A percentile compares a stretch with the other conserved stretches of the same genome.
Evolutionary conservation across 2,888 invertebrate genomes (phyloP).

Genomic region (Cerastis rubricosa): DNA sequence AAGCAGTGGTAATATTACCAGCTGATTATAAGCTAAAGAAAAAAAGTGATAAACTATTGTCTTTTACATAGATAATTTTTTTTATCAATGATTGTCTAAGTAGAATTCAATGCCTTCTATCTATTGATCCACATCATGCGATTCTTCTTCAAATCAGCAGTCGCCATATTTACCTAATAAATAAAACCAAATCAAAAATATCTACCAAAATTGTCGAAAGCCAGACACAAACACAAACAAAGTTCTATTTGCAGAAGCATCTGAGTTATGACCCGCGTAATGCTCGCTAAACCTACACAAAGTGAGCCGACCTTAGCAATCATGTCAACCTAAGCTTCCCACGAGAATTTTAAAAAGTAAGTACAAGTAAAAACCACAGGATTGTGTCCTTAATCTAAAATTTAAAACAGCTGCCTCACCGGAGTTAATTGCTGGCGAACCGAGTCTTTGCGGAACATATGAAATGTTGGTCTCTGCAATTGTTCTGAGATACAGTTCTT

Average conservation of each 20-base stretch:
- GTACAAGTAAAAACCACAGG: conserved; percentile 71
- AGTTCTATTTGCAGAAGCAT: conserved; percentile 42
- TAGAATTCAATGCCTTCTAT: neutral
- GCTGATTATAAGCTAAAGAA: neutral
- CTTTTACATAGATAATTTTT: neutral
- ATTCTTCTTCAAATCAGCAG: neutral
- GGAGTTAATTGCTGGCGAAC: conserved; percentile 73
- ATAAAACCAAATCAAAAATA: conserved; percentile 10
- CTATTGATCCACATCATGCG: neutral
- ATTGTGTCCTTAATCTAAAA: conserved; percentile 75
- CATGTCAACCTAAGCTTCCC: conserved; percentile 63
- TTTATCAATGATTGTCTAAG: neutral
- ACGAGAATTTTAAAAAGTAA: conserved; percentile 71
- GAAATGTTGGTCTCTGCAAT: conserved; percentile 39
- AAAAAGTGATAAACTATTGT: neutral
- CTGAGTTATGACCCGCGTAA: conserved; percentile 40
- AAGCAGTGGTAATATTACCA: neutral
- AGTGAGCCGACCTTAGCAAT: conserved; percentile 51
- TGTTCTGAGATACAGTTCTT: conserved; percentile 36
- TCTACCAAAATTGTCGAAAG: conserved; percentile 40
- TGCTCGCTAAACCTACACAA: conserved; percentile 36
- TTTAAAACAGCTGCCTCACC: conserved; percentile 70
- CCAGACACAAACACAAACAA: conserved; percentile 45
- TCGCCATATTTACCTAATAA: neutral
- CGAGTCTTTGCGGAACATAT: conserved; percentile 47